Base-by-base conservation (phyloP, 2,888 invertebrate species). In the Microctonus aethiopoides region DNA sequence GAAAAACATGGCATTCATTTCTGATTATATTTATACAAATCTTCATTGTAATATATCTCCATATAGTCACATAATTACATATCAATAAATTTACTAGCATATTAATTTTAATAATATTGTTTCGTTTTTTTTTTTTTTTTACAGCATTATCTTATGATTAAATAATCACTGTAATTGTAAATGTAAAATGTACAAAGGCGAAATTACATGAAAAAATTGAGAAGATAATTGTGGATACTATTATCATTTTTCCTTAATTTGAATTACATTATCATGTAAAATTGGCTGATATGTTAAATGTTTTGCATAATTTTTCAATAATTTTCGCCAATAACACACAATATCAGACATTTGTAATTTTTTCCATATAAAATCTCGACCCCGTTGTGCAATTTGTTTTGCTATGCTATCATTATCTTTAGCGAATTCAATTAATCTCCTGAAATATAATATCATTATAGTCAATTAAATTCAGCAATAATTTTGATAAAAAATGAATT, bases 321-420 rank as follows among this genome's bases (percentile, higher is more conserved):
- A 87, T 75, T 89, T 91, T 75, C 88, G 90, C 98, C 98, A 98
- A 85, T 96, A 98, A 82, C 96, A 96, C 74, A 89, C 89, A 0
- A 98, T 90, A 86, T 97, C 94, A 67, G 92, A 90, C 89, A 96
- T 91, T 77, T 90, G 91, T 69, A 98, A 89, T 87, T 95, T 92
- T 67, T 95, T 89, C 92, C 93, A 93, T 79, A 98, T 92, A 81
- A 96, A 94, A 76, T 93, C 88, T 81, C 91, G 92, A 0, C 98
- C 98, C 77, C 93, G 90, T 67, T 92, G 87, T 0, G 97, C 97
- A 73, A 98, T 98, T 83, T 92, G 89, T 80, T 89, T 87, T 0
- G 92, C 94, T 60, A 95, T 76, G 0, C 89, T 88, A 82, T 97
- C 95, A 86, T 98, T 91, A 67, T 91, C 87, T 78, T 89, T 89